Percentiles rank a stretch among this genome's conserved stretches.
Conservation (phyloP, 2,888 invertebrate species). For the Colostygia pectinataria region DNA sequence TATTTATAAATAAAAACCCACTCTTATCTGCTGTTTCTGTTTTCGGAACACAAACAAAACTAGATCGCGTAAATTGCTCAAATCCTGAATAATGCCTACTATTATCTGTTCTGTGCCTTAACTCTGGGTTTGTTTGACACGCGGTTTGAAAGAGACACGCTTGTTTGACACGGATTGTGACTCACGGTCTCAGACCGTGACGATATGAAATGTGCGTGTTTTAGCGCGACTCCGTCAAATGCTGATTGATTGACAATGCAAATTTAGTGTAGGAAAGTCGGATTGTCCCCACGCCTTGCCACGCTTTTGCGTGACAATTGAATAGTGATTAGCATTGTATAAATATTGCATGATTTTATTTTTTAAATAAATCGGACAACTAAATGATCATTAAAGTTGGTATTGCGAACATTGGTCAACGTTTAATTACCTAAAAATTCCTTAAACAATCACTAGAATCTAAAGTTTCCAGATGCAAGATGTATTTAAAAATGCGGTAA, state of each 20-base stretch:
- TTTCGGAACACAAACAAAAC: no score
- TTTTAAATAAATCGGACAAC: no score
- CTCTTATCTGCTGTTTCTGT: no score
- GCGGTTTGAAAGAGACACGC: conserved; percentile 6
- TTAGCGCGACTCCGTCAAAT: conserved; percentile 57
- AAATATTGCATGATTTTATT: background rate
- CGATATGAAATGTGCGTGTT: conserved; percentile 55
- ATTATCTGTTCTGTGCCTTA: background rate
- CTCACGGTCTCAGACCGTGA: conserved; percentile 53
- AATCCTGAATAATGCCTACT: no score
- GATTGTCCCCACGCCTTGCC: conserved; percentile 34
- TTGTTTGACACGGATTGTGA: conserved; percentile 34
- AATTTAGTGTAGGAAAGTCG: conserved; percentile 46
- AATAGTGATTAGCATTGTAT: conserved; percentile 10
- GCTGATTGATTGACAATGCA: conserved; percentile 64
- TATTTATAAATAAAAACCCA: no score
- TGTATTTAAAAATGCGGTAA: no score
- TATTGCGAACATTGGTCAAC: no score
- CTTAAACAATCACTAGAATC: no score
- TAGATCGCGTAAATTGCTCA: no score
- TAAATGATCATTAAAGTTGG: no score
- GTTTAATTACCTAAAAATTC: no score
- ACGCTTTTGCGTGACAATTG: conserved; percentile 17
- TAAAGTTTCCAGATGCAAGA: no score
- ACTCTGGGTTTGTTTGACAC: background rate